phyloP scores from a whole-genome alignment of 2,888 invertebrate species.

The Hirtodrosophila histrioides region DNA sequence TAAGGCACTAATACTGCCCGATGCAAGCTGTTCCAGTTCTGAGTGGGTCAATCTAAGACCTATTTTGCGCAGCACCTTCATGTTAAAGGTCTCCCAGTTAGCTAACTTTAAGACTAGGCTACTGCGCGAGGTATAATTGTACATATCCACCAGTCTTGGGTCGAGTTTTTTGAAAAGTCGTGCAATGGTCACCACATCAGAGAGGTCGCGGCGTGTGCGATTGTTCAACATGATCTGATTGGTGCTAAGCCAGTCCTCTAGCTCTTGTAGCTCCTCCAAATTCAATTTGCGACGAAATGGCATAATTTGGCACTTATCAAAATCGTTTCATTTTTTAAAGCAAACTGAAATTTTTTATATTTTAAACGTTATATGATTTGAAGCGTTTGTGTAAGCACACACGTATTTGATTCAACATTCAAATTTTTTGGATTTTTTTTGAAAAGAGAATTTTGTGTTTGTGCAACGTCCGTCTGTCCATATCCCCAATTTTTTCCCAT shows the following conservation, averaged over 20 bases:
- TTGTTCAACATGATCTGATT: slow-evolving; percentile 76
- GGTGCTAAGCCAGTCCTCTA: slow-evolving; percentile 84
- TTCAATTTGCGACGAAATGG: slow-evolving; percentile 28
- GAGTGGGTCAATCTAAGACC: slow-evolving; percentile 86
- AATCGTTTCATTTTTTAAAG: not conserved
- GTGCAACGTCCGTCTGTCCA: too few species aligned
- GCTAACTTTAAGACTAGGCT: slow-evolving; percentile 88
- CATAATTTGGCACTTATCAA: slow-evolving; percentile 1
- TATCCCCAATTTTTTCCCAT: too few species aligned
- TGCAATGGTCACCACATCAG: slow-evolving; percentile 88
- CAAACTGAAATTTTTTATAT: not conserved
- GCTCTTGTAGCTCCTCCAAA: slow-evolving; percentile 37
- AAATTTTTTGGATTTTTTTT: too few species aligned
- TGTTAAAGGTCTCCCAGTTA: slow-evolving; percentile 91
- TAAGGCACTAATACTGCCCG: slow-evolving; percentile 87
- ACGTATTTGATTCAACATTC: too few species aligned
- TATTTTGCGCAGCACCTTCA: slow-evolving; percentile 89
- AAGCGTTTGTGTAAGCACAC: too few species aligned
- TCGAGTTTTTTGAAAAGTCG: slow-evolving; percentile 89
- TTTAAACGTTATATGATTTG: not conserved
- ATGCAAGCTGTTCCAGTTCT: slow-evolving; percentile 87
- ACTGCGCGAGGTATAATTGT: slow-evolving; percentile 90
- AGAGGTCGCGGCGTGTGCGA: slow-evolving; percentile 88
- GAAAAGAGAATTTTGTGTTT: too few species aligned
- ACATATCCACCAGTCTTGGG: slow-evolving; percentile 90